Conservation (phyloP, 2,113 vertebrate genomes). For the Triplophysa tibetana region DNA sequence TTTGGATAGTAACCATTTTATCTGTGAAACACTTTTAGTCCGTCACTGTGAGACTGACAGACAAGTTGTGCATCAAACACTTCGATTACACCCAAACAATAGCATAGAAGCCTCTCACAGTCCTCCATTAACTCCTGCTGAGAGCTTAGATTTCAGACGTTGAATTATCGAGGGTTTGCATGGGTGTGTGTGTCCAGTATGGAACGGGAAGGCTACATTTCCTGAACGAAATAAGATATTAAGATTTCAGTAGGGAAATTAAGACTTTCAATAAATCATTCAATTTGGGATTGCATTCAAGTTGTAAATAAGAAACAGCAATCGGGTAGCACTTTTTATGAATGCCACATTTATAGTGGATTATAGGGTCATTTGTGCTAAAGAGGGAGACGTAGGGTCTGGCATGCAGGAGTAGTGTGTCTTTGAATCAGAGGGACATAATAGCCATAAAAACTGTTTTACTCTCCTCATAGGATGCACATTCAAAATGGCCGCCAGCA, state of each 20-base stretch:
- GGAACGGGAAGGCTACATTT: too few relatives aligned
- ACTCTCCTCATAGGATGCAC: constrained; percentile 34
- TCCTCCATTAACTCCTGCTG: constrained; percentile 12
- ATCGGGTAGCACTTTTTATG: too few relatives aligned
- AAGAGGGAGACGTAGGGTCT: neutral
- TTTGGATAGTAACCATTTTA: neutral
- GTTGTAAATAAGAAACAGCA: too few relatives aligned
- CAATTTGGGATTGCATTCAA: too few relatives aligned
- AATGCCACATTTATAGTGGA: too few relatives aligned
- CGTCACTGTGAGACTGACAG: neutral
- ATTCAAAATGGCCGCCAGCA: constrained; percentile 59
- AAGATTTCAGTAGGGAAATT: too few relatives aligned
- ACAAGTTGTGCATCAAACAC: neutral
- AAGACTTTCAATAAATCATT: too few relatives aligned
- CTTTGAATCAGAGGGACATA: constrained; percentile 6
- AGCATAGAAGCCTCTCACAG: constrained; percentile 2
- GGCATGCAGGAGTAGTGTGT: constrained; percentile 31
- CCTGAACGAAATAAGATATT: too few relatives aligned
- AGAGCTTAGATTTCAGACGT: neutral
- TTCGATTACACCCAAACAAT: neutral
- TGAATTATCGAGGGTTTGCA: too few relatives aligned
- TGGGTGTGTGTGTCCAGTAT: too few relatives aligned
- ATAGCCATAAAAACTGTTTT: constrained; percentile 40
- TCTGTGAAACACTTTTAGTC: constrained; percentile 16
- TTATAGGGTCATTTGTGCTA: too few relatives aligned